These are phyloP conservation scores for Callipepla squamata DNA, from an alignment of 2,113 vertebrate genomes.

Conservation along the genomic window DNA sequence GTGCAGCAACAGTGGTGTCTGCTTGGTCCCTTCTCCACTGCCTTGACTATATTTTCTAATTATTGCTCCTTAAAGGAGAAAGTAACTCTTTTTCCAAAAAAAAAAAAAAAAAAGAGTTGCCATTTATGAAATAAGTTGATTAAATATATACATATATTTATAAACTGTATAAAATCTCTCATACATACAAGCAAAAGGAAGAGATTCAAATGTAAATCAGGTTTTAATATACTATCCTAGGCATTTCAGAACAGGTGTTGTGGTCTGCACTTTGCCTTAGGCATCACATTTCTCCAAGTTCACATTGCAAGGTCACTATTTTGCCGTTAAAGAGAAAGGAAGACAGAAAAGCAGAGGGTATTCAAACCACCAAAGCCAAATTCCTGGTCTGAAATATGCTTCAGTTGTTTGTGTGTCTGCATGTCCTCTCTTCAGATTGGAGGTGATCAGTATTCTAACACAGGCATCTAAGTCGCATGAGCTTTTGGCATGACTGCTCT, in stretches of 20 bases:
- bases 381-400: not conserved
- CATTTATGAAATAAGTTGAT: not conserved
- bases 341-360: not conserved
- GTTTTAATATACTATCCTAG: not conserved
- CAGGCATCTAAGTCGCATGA: not conserved
- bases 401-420: not conserved
- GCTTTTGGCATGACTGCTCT: not conserved
- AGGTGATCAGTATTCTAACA: not conserved
- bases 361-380: not conserved
- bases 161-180: not conserved
- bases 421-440: not conserved
- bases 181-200: not conserved
- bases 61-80: not conserved
- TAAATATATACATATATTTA: no score
- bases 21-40: not conserved
- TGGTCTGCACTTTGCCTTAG: not conserved
- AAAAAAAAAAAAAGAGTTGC: not conserved
- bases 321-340: not conserved
- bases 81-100: not conserved
- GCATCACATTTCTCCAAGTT: rapidly evolving
- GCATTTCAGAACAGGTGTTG: not conserved
- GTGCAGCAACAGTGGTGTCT: not conserved
- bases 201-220: not conserved
- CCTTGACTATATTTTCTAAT: not conserved
- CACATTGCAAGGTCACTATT: not conserved